A percentile compares a stretch with the other conserved stretches of the same genome.
These are phyloP conservation scores for Oryzias sinensis DNA, from an alignment of 2,797 vertebrate species.

Conservation along the genomic window DNA sequence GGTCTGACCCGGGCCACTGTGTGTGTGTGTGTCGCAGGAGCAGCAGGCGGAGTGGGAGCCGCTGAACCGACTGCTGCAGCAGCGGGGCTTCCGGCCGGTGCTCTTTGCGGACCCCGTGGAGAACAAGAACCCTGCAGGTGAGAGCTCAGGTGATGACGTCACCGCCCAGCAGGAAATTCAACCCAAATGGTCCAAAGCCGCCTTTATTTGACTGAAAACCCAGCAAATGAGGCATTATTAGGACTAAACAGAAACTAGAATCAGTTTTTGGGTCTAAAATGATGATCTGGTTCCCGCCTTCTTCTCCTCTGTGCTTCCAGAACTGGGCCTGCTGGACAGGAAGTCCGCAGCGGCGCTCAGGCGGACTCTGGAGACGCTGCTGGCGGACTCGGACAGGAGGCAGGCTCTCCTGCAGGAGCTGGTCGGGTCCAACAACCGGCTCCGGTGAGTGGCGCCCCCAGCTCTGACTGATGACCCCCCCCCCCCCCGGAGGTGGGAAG, in stretches of 20 bases:
- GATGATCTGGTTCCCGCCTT: no score
- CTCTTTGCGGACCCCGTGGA: constrained; percentile 70
- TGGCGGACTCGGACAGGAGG: constrained; percentile 82
- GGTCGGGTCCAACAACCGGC: constrained; percentile 81
- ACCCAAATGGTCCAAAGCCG: no score
- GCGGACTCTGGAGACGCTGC: constrained; percentile 76
- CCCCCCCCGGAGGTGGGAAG: no score
- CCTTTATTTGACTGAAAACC: no score
- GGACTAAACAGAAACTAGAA: no score
- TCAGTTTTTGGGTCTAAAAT: no score
- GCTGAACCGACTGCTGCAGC: constrained; percentile 78
- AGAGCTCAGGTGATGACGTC: background rate
- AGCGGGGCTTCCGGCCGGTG: constrained; percentile 81
- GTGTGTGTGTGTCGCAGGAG: constrained; percentile 58
- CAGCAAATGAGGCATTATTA: no score
- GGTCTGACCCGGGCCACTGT: background rate
- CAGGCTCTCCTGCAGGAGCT: constrained; percentile 85
- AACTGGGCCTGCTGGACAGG: constrained; percentile 81
- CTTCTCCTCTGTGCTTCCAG: constrained; percentile 53
- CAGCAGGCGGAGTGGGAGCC: constrained; percentile 85
- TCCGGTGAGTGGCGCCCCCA: constrained; percentile 77
- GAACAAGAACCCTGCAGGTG: constrained; percentile 77
- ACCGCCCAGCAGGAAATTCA: no score
- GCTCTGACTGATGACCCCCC: no score
- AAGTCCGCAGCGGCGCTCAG: constrained; percentile 78